Evolutionary conservation across 2,888 invertebrate species (phyloP), one percentile per base, ranked within the genome.

Genomic region (Hoplodrina ambigua): DNA sequence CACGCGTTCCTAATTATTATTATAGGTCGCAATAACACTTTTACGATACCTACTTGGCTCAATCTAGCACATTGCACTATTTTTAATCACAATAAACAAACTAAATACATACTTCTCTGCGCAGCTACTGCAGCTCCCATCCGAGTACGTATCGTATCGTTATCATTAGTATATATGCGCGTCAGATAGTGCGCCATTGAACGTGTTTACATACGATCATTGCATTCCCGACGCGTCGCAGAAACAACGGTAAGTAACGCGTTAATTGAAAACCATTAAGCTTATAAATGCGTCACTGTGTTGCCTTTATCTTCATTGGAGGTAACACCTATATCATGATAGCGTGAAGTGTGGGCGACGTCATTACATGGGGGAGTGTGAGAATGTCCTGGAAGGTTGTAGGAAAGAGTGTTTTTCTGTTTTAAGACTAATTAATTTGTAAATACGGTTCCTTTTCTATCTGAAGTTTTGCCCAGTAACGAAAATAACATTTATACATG

Each of bases 261-360:
- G 85, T 88, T 91, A 90, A 91, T 91, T 89, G 90, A 87, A 86
- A 84, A 57, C 75, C 87, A 90, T 91, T 90, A 89, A 82, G 84
- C 77, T 85, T 70, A 75, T 84, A 69, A 75, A 75, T 81, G 80
- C 58, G 70, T 82, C 61, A 72, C 59, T 55, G 60, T 61, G 55
- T 17, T 65, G 65, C 30, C 57, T 75, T 69, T 79, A 81, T 85
- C 86, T 81, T 81, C 83, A 85, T 84, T 84, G 78, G 77, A 79
- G 76, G 69, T 72, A 81, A 81, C 81, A 75, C 83, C 59, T 84
- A 64, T 72, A 81, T 84, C 83, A 81, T 33, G 84, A 85, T 84
- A 80, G 67, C 60, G 52, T 52, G 64, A 25, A 53, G 80, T 69
- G 83, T 80, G 79, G 84, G 75, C 71, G 75, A 72, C 53, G 69